Evolutionary conservation across 1,140 invertebrate genomes (phyloP).

Genomic region (Reticulitermes speratus): DNA sequence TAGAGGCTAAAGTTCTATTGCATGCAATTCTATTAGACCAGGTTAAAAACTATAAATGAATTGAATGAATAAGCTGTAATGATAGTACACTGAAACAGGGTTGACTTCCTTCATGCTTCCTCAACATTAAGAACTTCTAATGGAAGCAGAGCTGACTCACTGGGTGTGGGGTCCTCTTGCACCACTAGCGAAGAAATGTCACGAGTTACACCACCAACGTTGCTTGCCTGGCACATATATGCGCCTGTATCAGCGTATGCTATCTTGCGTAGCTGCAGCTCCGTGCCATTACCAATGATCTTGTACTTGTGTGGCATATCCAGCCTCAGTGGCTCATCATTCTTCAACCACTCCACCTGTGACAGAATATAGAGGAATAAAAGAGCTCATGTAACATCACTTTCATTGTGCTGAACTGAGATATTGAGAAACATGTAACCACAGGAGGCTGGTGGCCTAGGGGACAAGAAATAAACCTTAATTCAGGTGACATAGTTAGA

Average conservation of each 20-base stretch:
- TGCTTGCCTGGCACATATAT: conserved; percentile 75
- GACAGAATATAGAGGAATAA: neutral
- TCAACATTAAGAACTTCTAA: neutral
- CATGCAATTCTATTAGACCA: too few species aligned
- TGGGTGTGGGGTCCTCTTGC: conserved; percentile 66
- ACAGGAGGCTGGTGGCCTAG: too few species aligned
- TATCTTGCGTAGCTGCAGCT: conserved; percentile 64
- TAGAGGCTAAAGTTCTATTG: too few species aligned
- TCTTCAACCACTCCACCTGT: conserved; percentile 69
- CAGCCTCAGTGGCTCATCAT: conserved; percentile 63
- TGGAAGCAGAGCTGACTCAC: conserved; percentile 42
- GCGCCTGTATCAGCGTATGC: conserved; percentile 72
- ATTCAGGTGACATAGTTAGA: too few species aligned
- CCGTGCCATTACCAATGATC: conserved; percentile 69
- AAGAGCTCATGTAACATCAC: too few species aligned
- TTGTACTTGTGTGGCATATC: conserved; percentile 59
- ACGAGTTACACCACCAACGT: conserved; percentile 65
- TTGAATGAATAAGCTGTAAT: too few species aligned
- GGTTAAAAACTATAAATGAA: too few species aligned
- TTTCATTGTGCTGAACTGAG: too few species aligned
- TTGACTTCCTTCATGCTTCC: neutral
- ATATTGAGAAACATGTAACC: too few species aligned
- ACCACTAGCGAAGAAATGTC: conserved; percentile 72
- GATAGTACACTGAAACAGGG: too few species aligned
- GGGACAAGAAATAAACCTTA: too few species aligned